Percentiles rank a stretch among this genome's conserved stretches.
phyloP scores from a whole-genome alignment of 2,888 invertebrate genomes.

The Nomada ferruginata region DNA sequence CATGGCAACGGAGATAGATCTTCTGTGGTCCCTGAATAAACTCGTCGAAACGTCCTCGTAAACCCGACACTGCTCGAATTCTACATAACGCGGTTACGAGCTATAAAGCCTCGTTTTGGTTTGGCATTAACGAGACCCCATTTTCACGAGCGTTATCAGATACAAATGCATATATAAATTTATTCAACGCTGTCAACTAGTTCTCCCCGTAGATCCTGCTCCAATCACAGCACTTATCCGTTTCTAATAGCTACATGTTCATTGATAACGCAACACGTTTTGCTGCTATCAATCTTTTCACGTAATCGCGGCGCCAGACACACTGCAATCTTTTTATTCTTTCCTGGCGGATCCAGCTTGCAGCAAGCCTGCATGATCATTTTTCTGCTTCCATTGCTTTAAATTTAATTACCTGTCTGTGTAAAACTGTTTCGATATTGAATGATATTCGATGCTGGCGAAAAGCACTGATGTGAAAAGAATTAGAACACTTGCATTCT shows the following conservation, averaged over 20 bases:
- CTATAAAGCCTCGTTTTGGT: slow-evolving; percentile 72
- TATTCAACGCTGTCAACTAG: slow-evolving; percentile 12
- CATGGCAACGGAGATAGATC: not conserved
- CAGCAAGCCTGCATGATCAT: not conserved
- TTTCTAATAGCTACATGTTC: slow-evolving; percentile 23
- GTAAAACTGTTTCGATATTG: not conserved
- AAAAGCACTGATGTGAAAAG: not conserved
- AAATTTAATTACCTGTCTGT: not conserved
- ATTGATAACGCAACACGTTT: slow-evolving; percentile 24
- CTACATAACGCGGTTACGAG: slow-evolving; percentile 56
- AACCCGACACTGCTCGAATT: slow-evolving; percentile 21
- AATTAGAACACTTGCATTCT: no score
- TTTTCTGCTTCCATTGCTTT: not conserved
- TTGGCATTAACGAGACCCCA: slow-evolving; percentile 72
- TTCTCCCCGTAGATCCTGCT: slow-evolving; percentile 15
- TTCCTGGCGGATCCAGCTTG: not conserved
- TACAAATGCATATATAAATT: slow-evolving; percentile 60
- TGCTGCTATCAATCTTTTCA: not conserved
- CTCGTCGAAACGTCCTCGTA: slow-evolving; percentile 7
- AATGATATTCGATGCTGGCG: not conserved
- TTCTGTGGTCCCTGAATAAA: slow-evolving; percentile 2
- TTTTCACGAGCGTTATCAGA: slow-evolving; percentile 69
- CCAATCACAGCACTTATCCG: not conserved
- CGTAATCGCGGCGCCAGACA: not conserved
- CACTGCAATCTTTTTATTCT: not conserved